Base-by-base conservation (phyloP, 2,888 invertebrate species). In the Choristoneura rosaceana region DNA sequence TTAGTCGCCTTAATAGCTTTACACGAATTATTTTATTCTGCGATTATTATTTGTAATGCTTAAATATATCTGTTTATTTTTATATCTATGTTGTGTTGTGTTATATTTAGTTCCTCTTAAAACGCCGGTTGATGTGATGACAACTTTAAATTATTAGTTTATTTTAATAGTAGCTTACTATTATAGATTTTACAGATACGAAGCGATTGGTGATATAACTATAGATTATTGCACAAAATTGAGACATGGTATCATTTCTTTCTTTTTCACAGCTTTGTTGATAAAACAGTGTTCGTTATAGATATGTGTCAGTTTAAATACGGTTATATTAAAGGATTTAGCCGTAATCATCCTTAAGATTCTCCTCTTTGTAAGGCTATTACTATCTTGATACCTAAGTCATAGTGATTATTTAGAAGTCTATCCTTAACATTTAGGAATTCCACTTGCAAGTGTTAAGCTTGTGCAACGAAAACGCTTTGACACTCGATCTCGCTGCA, bases 341-440 rank as follows among this genome's bases (percentile, higher is more conserved):
- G 80, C 81, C 81, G 80, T 79, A 80, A 79, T 81, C 79, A 64
- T 80, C 81, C 85, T 86, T 88, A 87, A 87, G 84, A 86, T 88
- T 87, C 82, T 85, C 83, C 86, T 90, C 87, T 77, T 80, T 84
- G 75, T 90, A 90, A 90, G 89, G 87, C 85, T 85, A 73, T 69
- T 73, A 82, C 79, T 87, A 84, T 87, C 85, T 90, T 84, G 86
- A 85, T 87, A 89, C 88, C 90, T 93, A 91, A 91, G 92, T 93
- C 91, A 90, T 93, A 91, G 90, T 84, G 81, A 84, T 87, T 85
- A 84, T 83, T 84, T 86, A 85, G 84, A 83, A 82, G 84, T 79
- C 82, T 78, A 75, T 84, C 76, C 84, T 85, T 85, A 85, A 81
- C 75, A 75, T 79, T 82, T 88, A 87, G 86, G 80, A 77, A 79